Evolutionary conservation across 2,888 invertebrate genomes (phyloP).

Genomic region (Nasonovia ribisnigri): DNA sequence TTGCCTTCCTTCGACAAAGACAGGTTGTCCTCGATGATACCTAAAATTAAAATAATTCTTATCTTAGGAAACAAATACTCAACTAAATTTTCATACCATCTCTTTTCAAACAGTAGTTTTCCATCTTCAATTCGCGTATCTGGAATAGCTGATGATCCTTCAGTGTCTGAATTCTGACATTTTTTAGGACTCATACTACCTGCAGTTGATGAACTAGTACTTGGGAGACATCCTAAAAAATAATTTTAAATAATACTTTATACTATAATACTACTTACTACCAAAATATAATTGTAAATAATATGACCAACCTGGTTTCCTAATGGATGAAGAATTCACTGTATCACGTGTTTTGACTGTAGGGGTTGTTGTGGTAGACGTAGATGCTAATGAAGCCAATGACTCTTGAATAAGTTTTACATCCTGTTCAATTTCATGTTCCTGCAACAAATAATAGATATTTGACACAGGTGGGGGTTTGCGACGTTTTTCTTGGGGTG

Average conservation of each 20-base stretch:
- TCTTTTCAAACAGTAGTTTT: slow-evolving; percentile 90
- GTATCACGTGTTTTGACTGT: slow-evolving; percentile 71
- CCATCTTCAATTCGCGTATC: slow-evolving; percentile 84
- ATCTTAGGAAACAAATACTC: background rate
- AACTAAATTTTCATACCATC: slow-evolving; percentile 76
- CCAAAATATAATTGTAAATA: background rate
- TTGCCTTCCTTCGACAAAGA: slow-evolving; percentile 91
- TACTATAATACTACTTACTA: background rate
- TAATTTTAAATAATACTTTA: background rate
- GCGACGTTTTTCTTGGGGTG: slow-evolving; percentile 87
- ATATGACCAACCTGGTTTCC: slow-evolving; percentile 73
- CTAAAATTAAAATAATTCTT: slow-evolving; percentile 69
- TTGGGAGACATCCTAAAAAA: slow-evolving; percentile 42
- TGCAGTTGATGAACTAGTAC: slow-evolving; percentile 31
- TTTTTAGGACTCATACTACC: slow-evolving; percentile 58
- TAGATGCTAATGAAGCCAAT: slow-evolving; percentile 69
- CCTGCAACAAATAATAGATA: slow-evolving; percentile 88
- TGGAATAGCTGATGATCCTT: slow-evolving; percentile 52
- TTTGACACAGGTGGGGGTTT: slow-evolving; percentile 85
- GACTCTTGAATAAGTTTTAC: slow-evolving; percentile 77
- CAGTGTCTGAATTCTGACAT: slow-evolving; percentile 36
- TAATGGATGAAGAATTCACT: slow-evolving; percentile 70
- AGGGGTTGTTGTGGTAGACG: background rate
- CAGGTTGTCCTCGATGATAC: slow-evolving; percentile 93
- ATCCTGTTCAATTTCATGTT: slow-evolving; percentile 89